phyloP scores from a whole-genome alignment of 2,888 invertebrate species.

The Melanophora roralis region DNA sequence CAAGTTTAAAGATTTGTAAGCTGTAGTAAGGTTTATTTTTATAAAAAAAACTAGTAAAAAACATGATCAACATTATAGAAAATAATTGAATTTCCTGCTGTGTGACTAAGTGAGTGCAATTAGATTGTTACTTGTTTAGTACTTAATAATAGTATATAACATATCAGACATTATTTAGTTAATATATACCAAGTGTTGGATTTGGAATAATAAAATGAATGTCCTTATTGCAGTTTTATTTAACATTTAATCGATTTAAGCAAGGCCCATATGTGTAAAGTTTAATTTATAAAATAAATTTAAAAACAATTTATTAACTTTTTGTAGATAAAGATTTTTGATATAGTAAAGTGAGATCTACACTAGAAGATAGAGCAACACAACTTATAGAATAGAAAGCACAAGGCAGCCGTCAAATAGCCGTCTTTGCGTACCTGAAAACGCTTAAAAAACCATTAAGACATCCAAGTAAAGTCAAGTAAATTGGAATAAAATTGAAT shows the following conservation, averaged over 20 bases:
- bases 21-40: slow-evolving; percentile 29
- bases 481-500: no score
- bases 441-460: no score
- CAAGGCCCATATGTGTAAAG: slow-evolving; percentile 13
- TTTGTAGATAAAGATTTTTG: no score
- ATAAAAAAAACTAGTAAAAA: slow-evolving; percentile 13
- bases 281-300: background rate
- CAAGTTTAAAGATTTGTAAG: slow-evolving; percentile 33
- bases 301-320: no score
- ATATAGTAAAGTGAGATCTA: no score
- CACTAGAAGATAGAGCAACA: no score
- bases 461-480: no score
- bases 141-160: background rate
- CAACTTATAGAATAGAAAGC: no score
- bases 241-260: background rate
- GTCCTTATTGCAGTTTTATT: slow-evolving; percentile 16
- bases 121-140: slow-evolving; percentile 31
- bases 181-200: background rate
- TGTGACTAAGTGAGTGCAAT: slow-evolving; percentile 54
- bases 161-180: slow-evolving; percentile 7
- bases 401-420: no score
- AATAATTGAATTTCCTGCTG: slow-evolving; percentile 61
- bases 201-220: background rate
- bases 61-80: slow-evolving; percentile 43
- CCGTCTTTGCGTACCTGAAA: no score